Percentiles rank a stretch among this genome's conserved stretches.
Conservation (phyloP, 2,797 vertebrate genomes). For the Rhyacichthys aspro region DNA sequence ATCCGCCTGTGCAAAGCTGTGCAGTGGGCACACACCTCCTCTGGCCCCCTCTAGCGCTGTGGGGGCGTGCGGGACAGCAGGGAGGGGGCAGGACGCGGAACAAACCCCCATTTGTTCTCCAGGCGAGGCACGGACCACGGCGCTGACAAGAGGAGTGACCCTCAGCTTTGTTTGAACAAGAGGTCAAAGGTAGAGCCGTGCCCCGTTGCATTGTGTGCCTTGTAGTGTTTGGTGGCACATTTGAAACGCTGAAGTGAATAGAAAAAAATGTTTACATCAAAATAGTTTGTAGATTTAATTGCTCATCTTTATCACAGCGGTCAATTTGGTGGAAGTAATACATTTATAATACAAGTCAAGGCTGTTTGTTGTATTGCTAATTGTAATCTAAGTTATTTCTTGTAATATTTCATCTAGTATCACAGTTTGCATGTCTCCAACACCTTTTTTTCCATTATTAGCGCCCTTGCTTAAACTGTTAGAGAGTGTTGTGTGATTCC, state of each 20-base stretch:
- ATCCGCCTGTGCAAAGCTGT: slow-evolving; percentile 20
- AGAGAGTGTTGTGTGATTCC: no score
- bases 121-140: slow-evolving; percentile 60
- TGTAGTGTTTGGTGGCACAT: slow-evolving; percentile 76
- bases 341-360: no score
- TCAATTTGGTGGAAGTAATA: no score
- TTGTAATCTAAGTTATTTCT: no score
- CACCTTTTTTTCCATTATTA: no score
- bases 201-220: slow-evolving; percentile 71
- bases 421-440: no score
- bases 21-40: slow-evolving; percentile 29
- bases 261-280: slow-evolving; percentile 16
- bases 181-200: slow-evolving; percentile 73
- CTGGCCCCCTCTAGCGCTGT: slow-evolving; percentile 49
- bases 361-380: no score
- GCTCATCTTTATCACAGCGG: not conserved
- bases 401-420: no score
- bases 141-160: slow-evolving; percentile 73
- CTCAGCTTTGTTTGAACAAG: slow-evolving; percentile 74
- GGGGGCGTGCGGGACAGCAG: slow-evolving; percentile 56
- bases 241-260: slow-evolving; percentile 37
- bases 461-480: no score
- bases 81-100: slow-evolving; percentile 61
- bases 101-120: slow-evolving; percentile 75
- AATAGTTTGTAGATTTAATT: slow-evolving; percentile 13